Conservation (phyloP, 2,888 invertebrate species). For the Sericinus montela region DNA sequence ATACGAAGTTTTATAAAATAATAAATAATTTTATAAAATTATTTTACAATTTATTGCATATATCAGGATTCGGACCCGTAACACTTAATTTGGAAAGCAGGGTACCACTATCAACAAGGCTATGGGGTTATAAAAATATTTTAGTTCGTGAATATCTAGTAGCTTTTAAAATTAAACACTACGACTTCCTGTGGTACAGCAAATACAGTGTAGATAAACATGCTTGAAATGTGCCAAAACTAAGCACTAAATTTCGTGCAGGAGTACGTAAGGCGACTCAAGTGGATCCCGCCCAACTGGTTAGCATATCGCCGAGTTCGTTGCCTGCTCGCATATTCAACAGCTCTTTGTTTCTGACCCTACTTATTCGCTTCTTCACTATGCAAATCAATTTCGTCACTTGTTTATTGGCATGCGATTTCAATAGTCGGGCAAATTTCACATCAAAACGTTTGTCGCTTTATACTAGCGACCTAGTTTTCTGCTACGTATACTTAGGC, state of each 20-base stretch:
- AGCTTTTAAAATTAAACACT: background rate
- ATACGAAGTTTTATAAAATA: too few relatives aligned
- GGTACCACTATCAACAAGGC: too few relatives aligned
- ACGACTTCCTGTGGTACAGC: too few relatives aligned
- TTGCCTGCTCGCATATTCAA: slow-evolving; percentile 69
- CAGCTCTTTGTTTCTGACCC: slow-evolving; percentile 71
- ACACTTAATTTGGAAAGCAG: too few relatives aligned
- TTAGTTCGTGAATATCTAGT: too few relatives aligned
- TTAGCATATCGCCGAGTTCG: slow-evolving; percentile 63
- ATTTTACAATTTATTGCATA: too few relatives aligned
- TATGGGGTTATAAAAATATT: too few relatives aligned
- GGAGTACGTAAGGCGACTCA: slow-evolving; percentile 20
- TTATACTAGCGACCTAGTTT: too few relatives aligned
- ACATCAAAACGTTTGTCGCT: background rate
- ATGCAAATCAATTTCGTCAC: slow-evolving; percentile 56
- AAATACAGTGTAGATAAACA: slow-evolving; percentile 3
- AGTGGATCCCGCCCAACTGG: slow-evolving; percentile 31
- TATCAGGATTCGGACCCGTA: too few relatives aligned
- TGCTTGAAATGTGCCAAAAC: slow-evolving; percentile 15
- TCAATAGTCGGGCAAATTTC: slow-evolving; percentile 11
- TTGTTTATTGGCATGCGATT: slow-evolving; percentile 28
- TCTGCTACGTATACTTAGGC: background rate
- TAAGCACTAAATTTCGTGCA: slow-evolving; percentile 19
- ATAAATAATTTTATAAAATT: too few relatives aligned
- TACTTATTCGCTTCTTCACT: slow-evolving; percentile 54